Conservation (phyloP, 1,140 invertebrate species). For the Myzus persicae region DNA sequence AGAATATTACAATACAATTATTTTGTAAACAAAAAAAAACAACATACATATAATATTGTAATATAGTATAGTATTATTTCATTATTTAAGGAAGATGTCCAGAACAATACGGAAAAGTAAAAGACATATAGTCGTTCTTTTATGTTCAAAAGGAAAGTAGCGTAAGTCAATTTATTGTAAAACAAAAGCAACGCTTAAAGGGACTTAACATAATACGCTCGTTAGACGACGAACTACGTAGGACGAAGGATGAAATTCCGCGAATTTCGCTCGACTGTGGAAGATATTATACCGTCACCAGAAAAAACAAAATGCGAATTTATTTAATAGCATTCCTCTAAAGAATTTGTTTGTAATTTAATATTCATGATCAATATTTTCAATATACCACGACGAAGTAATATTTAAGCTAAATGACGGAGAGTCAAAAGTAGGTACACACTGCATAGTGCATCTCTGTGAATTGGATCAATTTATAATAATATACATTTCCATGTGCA, state of each 20-base stretch:
- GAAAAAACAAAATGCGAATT: neutral
- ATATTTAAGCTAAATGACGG: neutral
- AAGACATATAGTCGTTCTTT: neutral
- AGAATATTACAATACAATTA: slow-evolving; percentile 4
- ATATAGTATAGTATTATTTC: neutral
- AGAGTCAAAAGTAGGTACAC: neutral
- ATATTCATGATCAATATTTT: neutral
- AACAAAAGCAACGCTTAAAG: neutral
- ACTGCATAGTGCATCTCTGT: too few relatives aligned
- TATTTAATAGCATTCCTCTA: neutral
- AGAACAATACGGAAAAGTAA: neutral
- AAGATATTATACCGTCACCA: neutral
- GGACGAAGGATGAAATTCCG: neutral
- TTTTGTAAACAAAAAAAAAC: neutral
- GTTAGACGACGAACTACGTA: neutral
- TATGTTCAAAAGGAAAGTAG: neutral
- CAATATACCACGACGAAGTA: neutral
- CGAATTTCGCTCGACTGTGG: neutral
- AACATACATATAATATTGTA: neutral
- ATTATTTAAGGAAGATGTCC: neutral
- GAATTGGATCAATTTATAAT: neutral
- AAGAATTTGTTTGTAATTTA: neutral
- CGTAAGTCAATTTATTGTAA: neutral
- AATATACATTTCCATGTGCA: neutral
- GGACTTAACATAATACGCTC: neutral